These are phyloP conservation scores for Sarcophaga rosellei DNA, from an alignment of 2,888 invertebrate species.

Conservation along the genomic window DNA sequence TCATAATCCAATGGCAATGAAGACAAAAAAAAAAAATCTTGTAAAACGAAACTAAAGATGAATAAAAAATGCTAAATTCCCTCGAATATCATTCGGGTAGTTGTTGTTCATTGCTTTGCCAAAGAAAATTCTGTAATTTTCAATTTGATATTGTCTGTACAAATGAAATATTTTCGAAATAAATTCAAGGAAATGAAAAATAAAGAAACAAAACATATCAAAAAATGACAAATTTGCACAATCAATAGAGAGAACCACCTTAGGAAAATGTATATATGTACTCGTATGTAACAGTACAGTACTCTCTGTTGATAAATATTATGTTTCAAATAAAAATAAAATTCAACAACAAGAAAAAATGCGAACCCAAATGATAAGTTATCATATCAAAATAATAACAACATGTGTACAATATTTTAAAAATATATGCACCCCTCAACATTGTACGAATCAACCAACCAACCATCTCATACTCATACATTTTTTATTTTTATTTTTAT, in stretches of 20 bases:
- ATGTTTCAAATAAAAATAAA: not conserved
- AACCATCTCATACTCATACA: not conserved
- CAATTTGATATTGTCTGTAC: too few species aligned
- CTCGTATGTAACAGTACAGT: not conserved
- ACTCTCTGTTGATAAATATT: not conserved
- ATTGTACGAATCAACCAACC: not conserved
- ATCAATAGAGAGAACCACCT: not conserved
- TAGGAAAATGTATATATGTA: not conserved
- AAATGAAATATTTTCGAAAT: not conserved
- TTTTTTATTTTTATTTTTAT: not conserved
- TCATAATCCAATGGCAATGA: too few species aligned
- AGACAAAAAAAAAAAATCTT: not conserved
- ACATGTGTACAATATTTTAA: not conserved
- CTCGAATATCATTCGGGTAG: not conserved
- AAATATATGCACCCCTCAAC: not conserved
- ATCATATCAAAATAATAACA: slow-evolving; percentile 25
- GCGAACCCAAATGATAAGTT: slow-evolving; percentile 26
- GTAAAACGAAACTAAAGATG: not conserved
- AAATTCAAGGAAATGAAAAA: slow-evolving; percentile 12
- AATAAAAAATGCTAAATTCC: not conserved
- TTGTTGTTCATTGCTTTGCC: not conserved
- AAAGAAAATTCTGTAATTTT: not conserved
- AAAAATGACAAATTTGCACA: slow-evolving; percentile 19
- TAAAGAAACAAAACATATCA: not conserved
- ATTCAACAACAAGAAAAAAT: too few species aligned